These are phyloP conservation scores for Drosophila hawaiiensis DNA, from an alignment of 2,888 invertebrate species.

Conservation along the genomic window DNA sequence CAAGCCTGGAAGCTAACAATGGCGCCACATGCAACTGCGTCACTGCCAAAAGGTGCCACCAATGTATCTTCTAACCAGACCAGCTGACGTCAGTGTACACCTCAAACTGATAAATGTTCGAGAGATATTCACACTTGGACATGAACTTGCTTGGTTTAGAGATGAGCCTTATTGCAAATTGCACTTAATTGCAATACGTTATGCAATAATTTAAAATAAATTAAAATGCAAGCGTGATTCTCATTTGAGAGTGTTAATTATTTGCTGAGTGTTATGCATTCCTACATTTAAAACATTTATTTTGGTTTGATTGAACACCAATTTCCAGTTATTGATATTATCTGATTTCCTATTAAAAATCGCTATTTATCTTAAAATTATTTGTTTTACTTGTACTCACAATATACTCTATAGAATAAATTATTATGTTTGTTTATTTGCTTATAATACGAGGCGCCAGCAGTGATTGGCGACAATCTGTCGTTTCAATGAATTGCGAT, in stretches of 20 bases:
- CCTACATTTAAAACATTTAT: not conserved
- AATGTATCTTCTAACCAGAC: not conserved
- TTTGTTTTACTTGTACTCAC: not conserved
- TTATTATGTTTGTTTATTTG: conserved; percentile 19
- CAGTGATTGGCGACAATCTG: conserved; percentile 49
- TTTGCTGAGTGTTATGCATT: not conserved
- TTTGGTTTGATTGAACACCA: not conserved
- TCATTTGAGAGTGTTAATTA: not conserved
- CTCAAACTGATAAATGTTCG: conserved; percentile 52
- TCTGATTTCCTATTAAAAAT: fast-evolving
- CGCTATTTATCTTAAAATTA: not conserved
- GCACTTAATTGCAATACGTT: conserved; percentile 52
- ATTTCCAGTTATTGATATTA: not conserved
- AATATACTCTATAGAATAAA: not conserved
- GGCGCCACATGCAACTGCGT: conserved; percentile 49
- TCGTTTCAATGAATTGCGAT: conserved; percentile 28
- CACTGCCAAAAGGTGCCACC: conserved; percentile 21
- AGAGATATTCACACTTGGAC: conserved; percentile 11
- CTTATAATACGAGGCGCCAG: conserved; percentile 58
- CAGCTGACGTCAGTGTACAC: conserved; percentile 32
- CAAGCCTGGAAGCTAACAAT: conserved; percentile 41
- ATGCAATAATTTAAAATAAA: conserved; percentile 30
- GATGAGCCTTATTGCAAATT: conserved; percentile 50
- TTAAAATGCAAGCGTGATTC: conserved; percentile 23
- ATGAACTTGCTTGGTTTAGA: conserved; percentile 17